A percentile compares a stretch with the other conserved stretches of the same genome.
Evolutionary conservation across 1,140 invertebrate genomes (phyloP).

Genomic region (Heliothis virescens): DNA sequence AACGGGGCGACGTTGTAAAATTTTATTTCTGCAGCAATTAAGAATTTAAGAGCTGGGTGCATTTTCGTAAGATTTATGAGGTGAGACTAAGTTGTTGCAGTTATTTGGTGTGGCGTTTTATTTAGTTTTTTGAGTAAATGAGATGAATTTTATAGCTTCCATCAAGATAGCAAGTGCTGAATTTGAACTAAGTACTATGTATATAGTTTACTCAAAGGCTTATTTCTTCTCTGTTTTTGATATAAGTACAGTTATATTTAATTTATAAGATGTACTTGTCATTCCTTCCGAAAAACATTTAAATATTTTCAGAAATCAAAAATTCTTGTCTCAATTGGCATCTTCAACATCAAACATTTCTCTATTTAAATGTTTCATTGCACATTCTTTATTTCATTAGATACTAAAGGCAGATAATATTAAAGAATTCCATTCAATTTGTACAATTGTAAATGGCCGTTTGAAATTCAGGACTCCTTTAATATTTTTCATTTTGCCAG

Average conservation of each 20-base stretch:
- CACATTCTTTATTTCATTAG: slow-evolving; percentile 38
- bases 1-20: slow-evolving; percentile 9
- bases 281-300: background rate
- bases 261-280: too few relatives aligned
- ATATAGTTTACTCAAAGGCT: too few relatives aligned
- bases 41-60: slow-evolving; percentile 3
- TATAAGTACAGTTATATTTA: too few relatives aligned
- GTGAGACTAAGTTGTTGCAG: background rate
- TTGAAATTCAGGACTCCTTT: slow-evolving; percentile 34
- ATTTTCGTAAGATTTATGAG: slow-evolving; percentile 12
- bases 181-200: too few relatives aligned
- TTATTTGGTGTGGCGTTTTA: background rate
- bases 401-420: slow-evolving; percentile 26
- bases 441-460: slow-evolving; percentile 39
- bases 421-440: slow-evolving; percentile 46
- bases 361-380: slow-evolving; percentile 31
- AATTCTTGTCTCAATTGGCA: background rate
- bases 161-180: too few relatives aligned
- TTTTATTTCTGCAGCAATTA: slow-evolving; percentile 36
- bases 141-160: too few relatives aligned
- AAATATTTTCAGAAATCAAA: background rate
- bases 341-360: slow-evolving; percentile 23
- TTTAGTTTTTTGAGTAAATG: background rate
- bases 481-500: slow-evolving; percentile 44
- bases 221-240: too few relatives aligned